Conservation (phyloP, 2,888 invertebrate genomes). For the Pollenia labialis region DNA sequence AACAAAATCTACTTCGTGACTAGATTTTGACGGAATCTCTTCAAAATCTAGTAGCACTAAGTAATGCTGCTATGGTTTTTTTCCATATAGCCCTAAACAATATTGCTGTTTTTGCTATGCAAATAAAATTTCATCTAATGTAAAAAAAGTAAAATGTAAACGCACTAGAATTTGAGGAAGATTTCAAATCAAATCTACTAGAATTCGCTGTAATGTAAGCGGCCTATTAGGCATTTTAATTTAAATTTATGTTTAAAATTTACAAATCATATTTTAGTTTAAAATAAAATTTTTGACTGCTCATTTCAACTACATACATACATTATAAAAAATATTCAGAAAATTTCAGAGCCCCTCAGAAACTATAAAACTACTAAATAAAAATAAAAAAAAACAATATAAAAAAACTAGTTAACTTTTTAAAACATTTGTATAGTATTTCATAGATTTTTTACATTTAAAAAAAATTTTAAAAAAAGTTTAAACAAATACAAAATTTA, state of each 20-base stretch:
- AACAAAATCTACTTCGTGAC: too few species aligned
- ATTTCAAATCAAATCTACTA: too few species aligned
- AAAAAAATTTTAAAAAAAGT: conserved; percentile 33
- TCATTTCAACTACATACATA: neutral
- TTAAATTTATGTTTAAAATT: neutral
- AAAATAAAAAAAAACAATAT: neutral
- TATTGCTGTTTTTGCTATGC: too few species aligned
- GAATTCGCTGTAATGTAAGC: too few species aligned
- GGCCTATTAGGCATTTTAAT: too few species aligned
- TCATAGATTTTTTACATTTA: conserved; percentile 70
- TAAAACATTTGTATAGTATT: conserved; percentile 68
- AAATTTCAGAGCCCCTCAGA: conserved; percentile 28
- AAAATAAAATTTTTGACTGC: neutral
- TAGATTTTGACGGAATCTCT: too few species aligned
- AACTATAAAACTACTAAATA: neutral
- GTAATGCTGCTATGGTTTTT: too few species aligned
- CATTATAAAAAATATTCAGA: neutral
- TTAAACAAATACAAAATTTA: conserved; percentile 21
- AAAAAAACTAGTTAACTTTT: conserved; percentile 60
- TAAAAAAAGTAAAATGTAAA: too few species aligned
- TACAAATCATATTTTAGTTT: neutral
- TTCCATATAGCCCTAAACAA: too few species aligned
- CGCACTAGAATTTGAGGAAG: too few species aligned
- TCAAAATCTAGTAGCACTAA: too few species aligned
- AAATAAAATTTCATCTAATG: too few species aligned